Evolutionary conservation across 2,113 vertebrate genomes (phyloP), one percentile per base, ranked within the genome.

Genomic region (Eudorcas thomsonii): DNA sequence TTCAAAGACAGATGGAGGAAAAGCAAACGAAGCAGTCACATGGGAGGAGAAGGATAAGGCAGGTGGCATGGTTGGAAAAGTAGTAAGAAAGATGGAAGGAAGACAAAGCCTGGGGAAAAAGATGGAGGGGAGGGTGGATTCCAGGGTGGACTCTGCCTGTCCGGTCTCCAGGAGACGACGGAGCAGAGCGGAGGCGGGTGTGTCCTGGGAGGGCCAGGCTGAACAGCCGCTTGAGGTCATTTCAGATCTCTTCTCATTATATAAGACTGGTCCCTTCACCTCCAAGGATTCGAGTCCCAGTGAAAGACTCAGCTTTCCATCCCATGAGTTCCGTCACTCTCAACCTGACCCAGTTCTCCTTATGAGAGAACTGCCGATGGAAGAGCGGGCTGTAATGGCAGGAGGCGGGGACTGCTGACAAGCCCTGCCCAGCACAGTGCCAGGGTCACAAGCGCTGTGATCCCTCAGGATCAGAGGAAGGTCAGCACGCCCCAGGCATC

Each of bases 1-100:
- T 57, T 92, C 57, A 91, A 94, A 85, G 57, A 45, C n/a, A 77
- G 48, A 67, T 11, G 48, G 17, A 39, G 19, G 48, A 55, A 89
- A 88, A 83, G 54, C 28, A 59, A 91, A 93, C 1, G 17, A 81
- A 86, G 14, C 52, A 64, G 28, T 25, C 26, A 50, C 30, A 19
- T 67, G 26, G 30, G 21, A 57, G 91, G 8, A 50, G 21, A 36
- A 81, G 88, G 86, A 78, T 33, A 36, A 78, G 14, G 3, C 1
- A 57, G 78, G 11, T 4, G 25, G 57, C 57, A 21, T 36, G 55
- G 30, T 25, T 87, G 23, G 23, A 16, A 71, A 92, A 78, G 11
- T 0, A 71, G 82, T 30, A 80, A 80, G 23, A 28, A 78, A 77
- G 50, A 30, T 3, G 19, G 60, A 84, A 60, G 55, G 19, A 48